Conservation (phyloP, 2,113 vertebrate species). For the Delphinus delphis region DNA sequence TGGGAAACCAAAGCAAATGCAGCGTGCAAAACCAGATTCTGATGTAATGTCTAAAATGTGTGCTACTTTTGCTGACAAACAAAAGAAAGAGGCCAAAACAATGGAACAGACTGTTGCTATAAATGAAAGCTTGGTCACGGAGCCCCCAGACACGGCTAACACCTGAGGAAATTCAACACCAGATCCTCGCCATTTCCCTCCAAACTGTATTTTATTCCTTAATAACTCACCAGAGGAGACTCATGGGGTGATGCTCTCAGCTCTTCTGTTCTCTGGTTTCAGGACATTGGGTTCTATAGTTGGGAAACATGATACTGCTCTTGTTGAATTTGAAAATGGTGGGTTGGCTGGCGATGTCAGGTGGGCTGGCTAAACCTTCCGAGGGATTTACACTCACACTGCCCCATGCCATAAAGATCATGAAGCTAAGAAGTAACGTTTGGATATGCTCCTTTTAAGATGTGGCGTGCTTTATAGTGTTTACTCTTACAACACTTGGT, state of each 20-base stretch:
- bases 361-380: constrained; percentile 79
- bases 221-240: constrained; percentile 91
- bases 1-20: constrained; percentile 83
- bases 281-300: constrained; percentile 91
- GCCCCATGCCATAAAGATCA: constrained; percentile 91
- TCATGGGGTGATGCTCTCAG: constrained; percentile 92
- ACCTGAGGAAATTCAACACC: constrained; percentile 74
- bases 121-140: constrained; percentile 84
- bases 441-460: background rate
- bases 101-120: constrained; percentile 79
- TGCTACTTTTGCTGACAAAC: constrained; percentile 89
- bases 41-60: constrained; percentile 88
- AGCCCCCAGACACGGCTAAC: background rate
- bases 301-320: constrained; percentile 89
- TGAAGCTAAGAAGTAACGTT: constrained; percentile 87
- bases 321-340: constrained; percentile 92
- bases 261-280: constrained; percentile 92
- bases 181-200: constrained; percentile 86
- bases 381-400: constrained; percentile 89
- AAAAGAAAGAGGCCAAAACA: constrained; percentile 89
- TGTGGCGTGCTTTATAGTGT: background rate
- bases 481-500: background rate
- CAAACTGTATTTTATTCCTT: constrained; percentile 92
- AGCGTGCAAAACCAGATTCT: constrained; percentile 91
- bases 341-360: constrained; percentile 88